Evolutionary conservation across 2,113 vertebrate species (phyloP).

Genomic region (Poicephalus meyeri): DNA sequence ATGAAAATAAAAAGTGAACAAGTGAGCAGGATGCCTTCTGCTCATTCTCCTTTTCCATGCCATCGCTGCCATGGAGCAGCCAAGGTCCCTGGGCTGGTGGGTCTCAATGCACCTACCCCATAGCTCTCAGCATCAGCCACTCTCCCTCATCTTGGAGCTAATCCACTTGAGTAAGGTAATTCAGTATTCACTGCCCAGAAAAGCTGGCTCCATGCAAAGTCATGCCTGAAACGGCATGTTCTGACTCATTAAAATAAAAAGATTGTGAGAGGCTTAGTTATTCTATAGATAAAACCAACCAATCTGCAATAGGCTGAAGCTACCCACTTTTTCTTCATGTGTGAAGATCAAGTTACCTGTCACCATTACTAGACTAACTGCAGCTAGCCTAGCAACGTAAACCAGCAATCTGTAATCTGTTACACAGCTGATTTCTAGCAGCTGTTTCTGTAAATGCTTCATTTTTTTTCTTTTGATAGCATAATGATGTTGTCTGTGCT

Average conservation of each 20-base stretch:
- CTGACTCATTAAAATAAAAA: neutral
- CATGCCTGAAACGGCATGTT: neutral
- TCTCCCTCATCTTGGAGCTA: neutral
- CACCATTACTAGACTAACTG: neutral
- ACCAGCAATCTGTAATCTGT: neutral
- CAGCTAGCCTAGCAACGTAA: neutral
- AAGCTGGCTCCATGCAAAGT: neutral
- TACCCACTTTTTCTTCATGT: neutral
- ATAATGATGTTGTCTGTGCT: constrained; percentile 99
- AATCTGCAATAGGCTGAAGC: neutral
- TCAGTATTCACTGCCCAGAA: neutral
- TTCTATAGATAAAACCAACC: neutral
- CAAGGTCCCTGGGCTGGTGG: fast-evolving
- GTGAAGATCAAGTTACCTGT: neutral
- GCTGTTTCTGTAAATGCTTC: constrained; percentile 2
- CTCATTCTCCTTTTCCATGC: neutral
- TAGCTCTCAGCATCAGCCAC: neutral
- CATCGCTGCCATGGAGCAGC: neutral
- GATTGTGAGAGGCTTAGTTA: neutral
- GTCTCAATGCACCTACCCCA: neutral
- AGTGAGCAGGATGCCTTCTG: fast-evolving
- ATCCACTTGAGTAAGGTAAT: neutral
- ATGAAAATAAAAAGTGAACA: neutral
- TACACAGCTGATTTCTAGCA: neutral
- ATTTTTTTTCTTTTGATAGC: constrained; percentile 70